Percentiles rank a stretch among this genome's conserved stretches.
phyloP scores from a whole-genome alignment of 2,113 vertebrate species.

The Sinocyclocheilus anshuiensis region DNA sequence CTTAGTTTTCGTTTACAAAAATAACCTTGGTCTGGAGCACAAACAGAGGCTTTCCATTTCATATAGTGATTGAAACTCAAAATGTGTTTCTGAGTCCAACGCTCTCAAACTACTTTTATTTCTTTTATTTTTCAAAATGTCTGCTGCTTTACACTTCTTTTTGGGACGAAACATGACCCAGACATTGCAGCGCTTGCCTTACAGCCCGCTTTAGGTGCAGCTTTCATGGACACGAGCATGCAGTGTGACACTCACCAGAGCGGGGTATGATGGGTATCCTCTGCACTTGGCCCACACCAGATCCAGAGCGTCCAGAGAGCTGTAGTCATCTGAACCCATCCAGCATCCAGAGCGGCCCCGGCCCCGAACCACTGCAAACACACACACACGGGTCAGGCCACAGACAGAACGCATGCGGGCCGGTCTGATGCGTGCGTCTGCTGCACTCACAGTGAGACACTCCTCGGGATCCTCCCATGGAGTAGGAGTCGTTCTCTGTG shows the following conservation, averaged over 20 bases:
- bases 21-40: no score
- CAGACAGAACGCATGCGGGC: no score
- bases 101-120: no score
- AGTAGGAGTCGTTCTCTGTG: slow-evolving; percentile 96
- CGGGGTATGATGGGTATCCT: slow-evolving; percentile 97
- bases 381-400: not conserved
- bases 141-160: no score
- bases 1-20: no score
- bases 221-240: no score
- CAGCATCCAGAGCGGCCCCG: slow-evolving; percentile 85
- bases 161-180: no score
- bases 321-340: slow-evolving; percentile 93
- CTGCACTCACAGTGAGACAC: slow-evolving; percentile 90
- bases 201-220: not conserved
- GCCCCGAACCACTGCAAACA: slow-evolving; percentile 85
- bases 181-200: not conserved
- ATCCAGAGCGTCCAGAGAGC: slow-evolving; percentile 91
- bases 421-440: not conserved
- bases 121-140: no score
- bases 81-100: no score
- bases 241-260: slow-evolving; percentile 80
- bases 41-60: no score
- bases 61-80: no score
- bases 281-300: slow-evolving; percentile 98
- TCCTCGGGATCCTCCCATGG: slow-evolving; percentile 85